A percentile compares a stretch with the other conserved stretches of the same genome.
Conservation (phyloP, 1,140 invertebrate species). For the Psix sp. region DNA sequence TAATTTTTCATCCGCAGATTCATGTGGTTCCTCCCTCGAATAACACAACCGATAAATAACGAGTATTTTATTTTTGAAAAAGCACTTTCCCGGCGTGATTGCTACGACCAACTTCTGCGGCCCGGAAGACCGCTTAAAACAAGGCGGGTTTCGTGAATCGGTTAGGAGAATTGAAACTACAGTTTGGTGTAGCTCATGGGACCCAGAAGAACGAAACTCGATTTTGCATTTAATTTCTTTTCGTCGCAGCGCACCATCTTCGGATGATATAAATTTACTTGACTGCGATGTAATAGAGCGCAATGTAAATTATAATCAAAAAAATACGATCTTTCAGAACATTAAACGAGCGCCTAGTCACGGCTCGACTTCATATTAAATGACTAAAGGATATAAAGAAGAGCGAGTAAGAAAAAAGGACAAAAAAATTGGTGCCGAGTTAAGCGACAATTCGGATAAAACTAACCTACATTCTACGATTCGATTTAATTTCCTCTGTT, state of each 20-base stretch:
- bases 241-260: conserved; percentile 14
- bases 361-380: conserved; percentile 63
- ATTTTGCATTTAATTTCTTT: conserved; percentile 58
- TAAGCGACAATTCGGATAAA: conserved; percentile 52
- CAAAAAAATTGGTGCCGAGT: conserved; percentile 37
- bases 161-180: conserved; percentile 12
- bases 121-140: no score
- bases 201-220: conserved; percentile 24
- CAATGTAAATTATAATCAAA: conserved; percentile 67
- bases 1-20: no score
- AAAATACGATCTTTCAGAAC: conserved; percentile 69
- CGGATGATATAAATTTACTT: conserved; percentile 50
- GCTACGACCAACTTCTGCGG: conserved; percentile 6
- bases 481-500: no score
- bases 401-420: no score
- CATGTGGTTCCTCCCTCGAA: no score
- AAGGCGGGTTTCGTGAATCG: conserved; percentile 2
- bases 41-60: no score
- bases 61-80: no score
- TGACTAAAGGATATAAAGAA: conserved; percentile 35
- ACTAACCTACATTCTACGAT: conserved; percentile 68
- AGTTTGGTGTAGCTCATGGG: conserved; percentile 12
- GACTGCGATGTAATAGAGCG: conserved; percentile 18
- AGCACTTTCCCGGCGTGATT: conserved; percentile 4
- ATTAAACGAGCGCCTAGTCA: conserved; percentile 62